Base-by-base conservation (phyloP, 2,888 invertebrate species). In the Sisyra terminalis region DNA sequence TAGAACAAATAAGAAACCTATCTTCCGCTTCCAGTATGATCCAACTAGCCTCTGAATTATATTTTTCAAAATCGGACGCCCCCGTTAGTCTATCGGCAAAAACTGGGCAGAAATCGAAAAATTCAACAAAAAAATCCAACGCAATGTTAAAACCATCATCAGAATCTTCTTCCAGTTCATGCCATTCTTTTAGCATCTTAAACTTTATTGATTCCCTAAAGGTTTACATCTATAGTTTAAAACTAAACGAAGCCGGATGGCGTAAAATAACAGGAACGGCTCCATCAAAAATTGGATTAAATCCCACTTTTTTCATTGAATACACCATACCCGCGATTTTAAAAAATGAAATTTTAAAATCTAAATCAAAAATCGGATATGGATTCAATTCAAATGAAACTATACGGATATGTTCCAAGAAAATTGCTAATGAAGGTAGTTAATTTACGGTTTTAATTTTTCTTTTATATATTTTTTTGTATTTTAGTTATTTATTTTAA, bases 231-330 rank as follows among this genome's bases (percentile, higher is more conserved):
- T 59, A 64, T 47, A 63, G 58, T 42, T 54, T 69, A 39, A 52
- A 53, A 32, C 54, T 68, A 44, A 66, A 58, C 50, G 53, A 61
- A 42, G 61, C 62, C 17, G 69, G 68, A 10, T 60, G 61, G 46
- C 55, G 62, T 50, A 59, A 63, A 52, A 55, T 61, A 10, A 52
- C 52, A 39, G 56, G 58, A 9, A 53, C 44, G 40, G 34, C 49
- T 49, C 37, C 45, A 40, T 10, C 48, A 45, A 45, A 45, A 39
- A 14, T 37, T 44, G 6, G 46, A 49, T 24, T 44, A 41, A 6
- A 46, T 44, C 54, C 54, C 46, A 66, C 60, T 17, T 68, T 64
- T 52, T 66, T 66, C 52, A 53, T 67, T 30, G 66, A 67, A 46
- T 68, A 67, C 51, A 53, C 60, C 45, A 50, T 64, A 44, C 60